These are phyloP conservation scores for Entomobrya multifasciata DNA, from an alignment of 2,888 invertebrate species.

Conservation along the genomic window DNA sequence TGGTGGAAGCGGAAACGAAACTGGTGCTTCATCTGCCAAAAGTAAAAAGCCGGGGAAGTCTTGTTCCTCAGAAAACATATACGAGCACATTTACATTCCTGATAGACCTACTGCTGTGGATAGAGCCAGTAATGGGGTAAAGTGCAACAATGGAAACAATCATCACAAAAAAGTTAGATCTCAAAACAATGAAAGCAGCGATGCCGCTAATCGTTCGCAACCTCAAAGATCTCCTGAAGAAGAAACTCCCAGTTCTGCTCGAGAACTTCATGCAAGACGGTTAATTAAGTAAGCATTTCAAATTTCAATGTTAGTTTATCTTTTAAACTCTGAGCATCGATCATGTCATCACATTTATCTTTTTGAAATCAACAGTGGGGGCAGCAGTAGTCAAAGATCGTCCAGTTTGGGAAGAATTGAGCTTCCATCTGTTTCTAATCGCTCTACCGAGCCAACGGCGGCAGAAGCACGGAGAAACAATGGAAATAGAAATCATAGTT, in stretches of 20 bases:
- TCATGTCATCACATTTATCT: neutral
- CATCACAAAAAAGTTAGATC: constrained; percentile 30
- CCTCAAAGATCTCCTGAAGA: constrained; percentile 52
- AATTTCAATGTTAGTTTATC: neutral
- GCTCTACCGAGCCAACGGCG: constrained; percentile 26
- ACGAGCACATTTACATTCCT: constrained; percentile 77
- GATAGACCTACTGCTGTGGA: constrained; percentile 29
- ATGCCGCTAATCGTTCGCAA: neutral
- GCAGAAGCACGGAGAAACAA: constrained; percentile 25
- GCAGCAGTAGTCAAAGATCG: constrained; percentile 65
- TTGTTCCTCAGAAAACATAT: constrained; percentile 75
- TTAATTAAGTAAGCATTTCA: constrained; percentile 46
- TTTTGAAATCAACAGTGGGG: neutral
- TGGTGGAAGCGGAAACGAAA: neutral
- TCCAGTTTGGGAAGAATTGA: constrained; percentile 67
- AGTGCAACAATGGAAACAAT: constrained; percentile 35
- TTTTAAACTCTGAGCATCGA: neutral
- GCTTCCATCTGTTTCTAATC: constrained; percentile 66
- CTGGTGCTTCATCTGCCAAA: neutral
- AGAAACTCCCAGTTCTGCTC: constrained; percentile 8
- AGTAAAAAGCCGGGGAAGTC: constrained; percentile 6
- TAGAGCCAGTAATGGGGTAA: constrained; percentile 18
- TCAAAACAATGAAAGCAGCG: constrained; percentile 4
- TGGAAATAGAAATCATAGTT: constrained; percentile 30
- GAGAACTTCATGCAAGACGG: constrained; percentile 46